Percentiles rank a stretch among this genome's conserved stretches.
These are phyloP conservation scores for Meghimatium bilineatum DNA, from an alignment of 2,888 invertebrate species.

Conservation along the genomic window DNA sequence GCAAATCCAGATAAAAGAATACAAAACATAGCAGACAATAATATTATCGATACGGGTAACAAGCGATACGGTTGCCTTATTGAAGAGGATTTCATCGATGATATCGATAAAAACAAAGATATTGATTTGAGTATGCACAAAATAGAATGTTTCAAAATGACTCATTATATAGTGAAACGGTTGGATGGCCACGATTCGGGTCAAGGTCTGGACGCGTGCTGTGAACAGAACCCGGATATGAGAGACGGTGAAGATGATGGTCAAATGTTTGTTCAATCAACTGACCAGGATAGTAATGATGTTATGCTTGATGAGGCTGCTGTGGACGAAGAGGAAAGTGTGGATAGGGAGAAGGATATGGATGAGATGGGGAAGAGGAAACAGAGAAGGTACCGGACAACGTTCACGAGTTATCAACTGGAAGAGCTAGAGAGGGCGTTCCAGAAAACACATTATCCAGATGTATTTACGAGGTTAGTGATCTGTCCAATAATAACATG, in stretches of 20 bases:
- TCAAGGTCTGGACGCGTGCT: background rate
- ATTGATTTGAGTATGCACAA: background rate
- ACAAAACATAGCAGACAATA: background rate
- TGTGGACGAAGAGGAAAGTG: conserved; percentile 37
- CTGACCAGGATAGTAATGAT: conserved; percentile 22
- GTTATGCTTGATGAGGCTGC: conserved; percentile 5
- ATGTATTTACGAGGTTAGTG: conserved; percentile 75
- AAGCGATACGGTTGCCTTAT: background rate
- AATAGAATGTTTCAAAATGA: background rate
- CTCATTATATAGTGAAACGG: background rate
- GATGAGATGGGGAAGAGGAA: conserved; percentile 73
- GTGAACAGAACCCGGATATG: background rate
- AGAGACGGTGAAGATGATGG: background rate
- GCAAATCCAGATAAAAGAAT: background rate
- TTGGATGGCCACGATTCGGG: background rate
- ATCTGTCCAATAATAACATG: too few species aligned
- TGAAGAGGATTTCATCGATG: background rate
- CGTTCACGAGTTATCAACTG: conserved; percentile 74
- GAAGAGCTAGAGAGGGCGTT: conserved; percentile 76
- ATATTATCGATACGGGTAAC: background rate
- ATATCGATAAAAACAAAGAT: background rate
- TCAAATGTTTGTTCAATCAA: background rate
- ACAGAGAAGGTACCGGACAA: conserved; percentile 74
- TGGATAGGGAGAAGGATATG: conserved; percentile 55
- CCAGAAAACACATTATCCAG: conserved; percentile 77